Base-by-base conservation (phyloP, 2,888 invertebrate genomes). In the Synergus umbraculus region DNA sequence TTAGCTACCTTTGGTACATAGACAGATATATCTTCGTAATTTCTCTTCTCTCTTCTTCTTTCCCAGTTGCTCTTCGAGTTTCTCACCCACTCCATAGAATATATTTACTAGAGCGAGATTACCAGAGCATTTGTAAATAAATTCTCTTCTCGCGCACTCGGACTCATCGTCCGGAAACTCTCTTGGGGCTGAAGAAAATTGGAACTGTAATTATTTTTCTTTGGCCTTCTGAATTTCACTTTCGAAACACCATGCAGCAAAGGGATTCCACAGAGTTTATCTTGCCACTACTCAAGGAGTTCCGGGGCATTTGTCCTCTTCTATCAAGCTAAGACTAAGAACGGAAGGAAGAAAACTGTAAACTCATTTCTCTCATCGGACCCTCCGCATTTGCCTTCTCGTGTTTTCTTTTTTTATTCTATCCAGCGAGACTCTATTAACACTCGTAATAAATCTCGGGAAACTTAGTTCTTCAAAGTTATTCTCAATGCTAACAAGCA, bases 161-260 rank as follows among this genome's bases (percentile, higher is more conserved):
- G 73, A 46, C 49, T 79, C 49, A 60, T 73, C 80, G 79, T 77
- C 43, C 81, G 73, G 78, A 76, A 85, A 86, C 83, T 84, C 85
- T 84, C 84, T 41, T 22, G 80, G 63, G 83, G 79, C 66, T 79
- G 80, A 29, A 79, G 78, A 82, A 86, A 85, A 87, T 87, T 85
- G 87, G 83, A 85, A 87, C 82, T 83, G 85, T 86, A 88, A 88
- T 88, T 88, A 86, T 87, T 87, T 87, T 86, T 85, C 84, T 85
- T 85, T 83, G 79, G 82, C 82, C 82, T 81, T 81, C 79, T 79
- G 83, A 83, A 83, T 83, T 84, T 84, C 83, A 81, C 83, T 83
- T 81, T 82, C 83, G 84, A 82, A 78, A 80, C 83, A 78, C 76
- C 76, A 78, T 73, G 43, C 78, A 77, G 79, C 79, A 85, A 86